Percentiles rank a stretch among this genome's conserved stretches.
phyloP scores from a whole-genome alignment of 2,113 vertebrate species.

The Motacilla tschutschensis region DNA sequence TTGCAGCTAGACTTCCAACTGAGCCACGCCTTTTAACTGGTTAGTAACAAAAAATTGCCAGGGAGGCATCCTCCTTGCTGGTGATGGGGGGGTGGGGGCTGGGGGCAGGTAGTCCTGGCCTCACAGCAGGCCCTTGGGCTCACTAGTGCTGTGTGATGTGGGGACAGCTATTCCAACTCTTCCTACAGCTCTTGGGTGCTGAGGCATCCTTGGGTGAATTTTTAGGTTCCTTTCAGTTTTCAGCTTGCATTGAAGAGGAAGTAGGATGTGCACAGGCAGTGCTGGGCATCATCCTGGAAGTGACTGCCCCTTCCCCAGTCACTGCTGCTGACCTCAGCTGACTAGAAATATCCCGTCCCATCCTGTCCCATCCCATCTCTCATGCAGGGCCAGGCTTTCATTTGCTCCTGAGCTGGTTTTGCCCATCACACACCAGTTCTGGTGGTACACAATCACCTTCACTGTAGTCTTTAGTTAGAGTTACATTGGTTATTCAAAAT shows the following conservation, averaged over 20 bases:
- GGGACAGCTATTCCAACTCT: background rate
- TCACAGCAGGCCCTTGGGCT: background rate
- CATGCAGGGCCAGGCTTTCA: accelerated
- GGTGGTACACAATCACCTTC: background rate
- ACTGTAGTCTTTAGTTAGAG: background rate
- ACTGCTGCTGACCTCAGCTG: background rate
- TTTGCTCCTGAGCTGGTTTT: background rate
- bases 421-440: background rate
- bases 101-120: no score
- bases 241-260: background rate
- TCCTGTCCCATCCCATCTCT: background rate
- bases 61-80: background rate
- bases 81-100: no score
- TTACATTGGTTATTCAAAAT: background rate
- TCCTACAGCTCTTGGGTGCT: background rate
- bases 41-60: background rate
- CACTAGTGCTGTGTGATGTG: accelerated
- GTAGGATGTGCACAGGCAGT: accelerated
- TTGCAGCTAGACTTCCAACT: background rate
- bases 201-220: background rate
- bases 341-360: background rate
- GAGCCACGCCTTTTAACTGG: background rate
- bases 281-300: background rate
- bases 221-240: background rate
- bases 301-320: background rate